Evolutionary conservation across 1,140 invertebrate species (phyloP).

Genomic region (Tetragonula clypearis): DNA sequence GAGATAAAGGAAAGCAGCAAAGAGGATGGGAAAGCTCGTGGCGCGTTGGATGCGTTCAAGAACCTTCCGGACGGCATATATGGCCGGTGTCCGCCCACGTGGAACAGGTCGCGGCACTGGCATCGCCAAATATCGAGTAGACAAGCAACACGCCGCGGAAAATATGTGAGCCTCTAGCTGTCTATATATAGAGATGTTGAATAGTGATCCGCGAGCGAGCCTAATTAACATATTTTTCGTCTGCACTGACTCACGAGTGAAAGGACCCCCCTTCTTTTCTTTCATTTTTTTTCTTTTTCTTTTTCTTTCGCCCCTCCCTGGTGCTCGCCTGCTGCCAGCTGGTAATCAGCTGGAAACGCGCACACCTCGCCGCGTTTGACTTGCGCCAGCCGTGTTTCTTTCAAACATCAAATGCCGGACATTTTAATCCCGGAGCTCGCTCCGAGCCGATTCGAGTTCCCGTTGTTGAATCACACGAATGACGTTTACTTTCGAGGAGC

Average conservation of each 20-base stretch:
- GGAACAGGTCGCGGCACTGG: conserved; percentile 58
- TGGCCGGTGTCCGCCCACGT: conserved; percentile 75
- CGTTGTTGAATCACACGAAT: not conserved
- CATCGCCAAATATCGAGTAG: conserved; percentile 79
- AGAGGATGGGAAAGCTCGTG: conserved; percentile 53
- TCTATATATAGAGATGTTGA: conserved; percentile 75
- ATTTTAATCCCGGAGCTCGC: not conserved
- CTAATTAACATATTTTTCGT: conserved; percentile 69
- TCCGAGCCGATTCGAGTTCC: not conserved
- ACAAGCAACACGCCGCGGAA: conserved; percentile 53
- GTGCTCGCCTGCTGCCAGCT: not conserved
- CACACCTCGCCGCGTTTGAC: not conserved
- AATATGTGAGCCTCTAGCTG: conserved; percentile 59
- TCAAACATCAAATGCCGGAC: no score
- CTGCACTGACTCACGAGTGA: conserved; percentile 58
- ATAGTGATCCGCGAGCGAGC: conserved; percentile 60
- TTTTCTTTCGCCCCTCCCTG: not conserved
- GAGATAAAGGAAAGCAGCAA: conserved; percentile 29
- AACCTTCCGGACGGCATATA: conserved; percentile 70
- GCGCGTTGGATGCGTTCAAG: conserved; percentile 72
- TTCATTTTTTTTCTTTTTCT: not conserved
- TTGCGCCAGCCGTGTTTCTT: not conserved
- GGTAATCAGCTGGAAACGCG: conserved; percentile 16
- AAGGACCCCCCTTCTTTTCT: conserved; percentile 41
- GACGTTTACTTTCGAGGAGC: not conserved